These are phyloP conservation scores for Tachyglossus aculeatus DNA, from an alignment of 2,797 vertebrate species.

Conservation along the genomic window DNA sequence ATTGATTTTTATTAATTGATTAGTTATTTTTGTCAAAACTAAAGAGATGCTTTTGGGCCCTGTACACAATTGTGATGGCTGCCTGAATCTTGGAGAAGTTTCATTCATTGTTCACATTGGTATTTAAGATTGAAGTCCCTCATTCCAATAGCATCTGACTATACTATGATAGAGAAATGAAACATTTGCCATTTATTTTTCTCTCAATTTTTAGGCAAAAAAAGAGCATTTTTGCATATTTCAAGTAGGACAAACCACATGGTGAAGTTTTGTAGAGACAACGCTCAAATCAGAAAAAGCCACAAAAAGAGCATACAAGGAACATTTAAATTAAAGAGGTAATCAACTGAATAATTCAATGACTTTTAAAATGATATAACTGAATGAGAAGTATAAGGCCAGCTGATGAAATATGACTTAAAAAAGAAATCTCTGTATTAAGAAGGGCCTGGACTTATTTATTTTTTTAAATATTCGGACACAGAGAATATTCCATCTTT, in stretches of 20 bases:
- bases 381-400: constrained; percentile 18
- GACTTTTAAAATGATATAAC: background rate
- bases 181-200: constrained; percentile 29
- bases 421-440: constrained; percentile 32
- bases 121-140: no score
- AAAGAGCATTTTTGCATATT: constrained; percentile 5
- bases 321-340: constrained; percentile 9
- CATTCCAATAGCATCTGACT: no score
- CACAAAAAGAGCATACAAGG: constrained; percentile 1
- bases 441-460: constrained; percentile 12
- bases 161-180: background rate
- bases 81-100: no score
- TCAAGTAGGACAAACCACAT: constrained; percentile 11
- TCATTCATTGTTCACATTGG: no score
- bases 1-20: no score
- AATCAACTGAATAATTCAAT: background rate
- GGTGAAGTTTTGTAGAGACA: background rate
- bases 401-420: constrained; percentile 22
- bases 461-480: constrained; percentile 28
- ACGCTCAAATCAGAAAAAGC: constrained; percentile 9
- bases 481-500: constrained; percentile 2
- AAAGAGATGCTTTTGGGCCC: no score
- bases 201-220: constrained; percentile 16
- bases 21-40: no score
- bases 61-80: no score